A percentile compares a stretch with the other conserved stretches of the same genome.
Conservation (phyloP, 1,140 invertebrate species). For the Achatina immaculata region DNA sequence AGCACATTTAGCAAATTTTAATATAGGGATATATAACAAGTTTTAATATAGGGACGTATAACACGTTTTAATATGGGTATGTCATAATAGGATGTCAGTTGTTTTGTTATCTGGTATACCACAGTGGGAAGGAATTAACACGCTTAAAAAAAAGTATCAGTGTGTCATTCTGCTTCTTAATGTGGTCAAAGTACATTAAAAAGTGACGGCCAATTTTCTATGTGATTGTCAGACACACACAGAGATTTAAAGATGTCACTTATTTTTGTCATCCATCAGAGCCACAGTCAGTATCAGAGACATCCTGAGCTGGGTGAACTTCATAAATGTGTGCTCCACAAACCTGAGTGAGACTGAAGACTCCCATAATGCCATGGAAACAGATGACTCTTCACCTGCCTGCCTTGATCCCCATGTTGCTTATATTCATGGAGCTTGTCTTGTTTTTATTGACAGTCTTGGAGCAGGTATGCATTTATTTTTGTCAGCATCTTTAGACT, state of each 20-base stretch:
- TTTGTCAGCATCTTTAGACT: not conserved
- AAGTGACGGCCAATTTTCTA: no score
- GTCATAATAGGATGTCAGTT: no score
- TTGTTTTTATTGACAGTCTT: conserved; percentile 92
- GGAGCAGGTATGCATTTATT: conserved; percentile 73
- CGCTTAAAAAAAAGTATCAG: no score
- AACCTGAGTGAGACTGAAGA: conserved; percentile 26
- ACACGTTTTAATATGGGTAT: no score
- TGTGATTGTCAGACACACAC: no score
- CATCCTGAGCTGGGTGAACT: conserved; percentile 91
- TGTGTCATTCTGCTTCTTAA: no score
- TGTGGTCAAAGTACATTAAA: no score
- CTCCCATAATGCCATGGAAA: conserved; percentile 48
- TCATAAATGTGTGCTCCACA: conserved; percentile 78
- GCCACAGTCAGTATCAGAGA: conserved; percentile 88
- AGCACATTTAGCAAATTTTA: no score
- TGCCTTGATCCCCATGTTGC: conserved; percentile 57
- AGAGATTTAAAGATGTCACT: no score
- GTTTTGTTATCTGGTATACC: no score
- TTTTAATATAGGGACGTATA: not conserved
- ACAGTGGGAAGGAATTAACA: no score
- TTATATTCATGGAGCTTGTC: conserved; percentile 88
- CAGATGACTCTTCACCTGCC: conserved; percentile 15
- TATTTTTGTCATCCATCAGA: conserved; percentile 58
- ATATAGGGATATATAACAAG: not conserved